A percentile compares a stretch with the other conserved stretches of the same genome.
Evolutionary conservation across 2,797 vertebrate genomes (phyloP).

Genomic region (Pantherophis vulpinus): DNA sequence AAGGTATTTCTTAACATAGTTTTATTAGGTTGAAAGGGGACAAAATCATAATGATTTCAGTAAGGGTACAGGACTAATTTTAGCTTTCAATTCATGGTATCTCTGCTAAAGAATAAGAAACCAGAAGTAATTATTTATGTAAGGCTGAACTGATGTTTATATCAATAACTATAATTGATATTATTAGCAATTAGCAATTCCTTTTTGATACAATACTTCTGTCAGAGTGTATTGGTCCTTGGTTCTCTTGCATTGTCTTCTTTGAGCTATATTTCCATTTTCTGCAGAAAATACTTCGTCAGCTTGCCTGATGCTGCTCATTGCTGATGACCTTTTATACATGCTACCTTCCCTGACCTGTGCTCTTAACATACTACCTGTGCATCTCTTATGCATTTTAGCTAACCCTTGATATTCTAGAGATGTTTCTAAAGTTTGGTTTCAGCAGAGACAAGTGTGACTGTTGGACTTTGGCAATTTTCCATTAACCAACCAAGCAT

Average conservation of each 20-base stretch:
- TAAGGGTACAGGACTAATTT: not conserved
- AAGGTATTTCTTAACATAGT: not conserved
- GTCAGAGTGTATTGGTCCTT: not conserved
- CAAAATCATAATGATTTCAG: not conserved
- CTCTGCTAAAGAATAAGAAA: not conserved
- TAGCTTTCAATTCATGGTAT: not conserved
- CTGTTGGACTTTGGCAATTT: not conserved
- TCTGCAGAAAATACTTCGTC: not conserved
- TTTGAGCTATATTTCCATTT: not conserved
- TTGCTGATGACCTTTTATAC: not conserved
- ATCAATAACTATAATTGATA: not conserved
- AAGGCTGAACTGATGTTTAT: not conserved
- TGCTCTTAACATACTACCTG: not conserved
- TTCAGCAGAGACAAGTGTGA: not conserved
- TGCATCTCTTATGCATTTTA: not conserved
- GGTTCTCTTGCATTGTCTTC: not conserved
- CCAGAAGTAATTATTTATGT: not conserved
- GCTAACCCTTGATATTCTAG: not conserved
- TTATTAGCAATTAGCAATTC: not conserved
- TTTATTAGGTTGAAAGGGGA: not conserved
- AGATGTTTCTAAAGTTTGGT: not conserved
- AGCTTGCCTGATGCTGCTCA: not conserved
- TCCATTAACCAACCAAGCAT: not conserved
- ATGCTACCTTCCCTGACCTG: not conserved
- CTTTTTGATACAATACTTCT: not conserved